These are phyloP conservation scores for Diabrotica undecimpunctata DNA, from an alignment of 1,140 invertebrate genomes.

Conservation along the genomic window DNA sequence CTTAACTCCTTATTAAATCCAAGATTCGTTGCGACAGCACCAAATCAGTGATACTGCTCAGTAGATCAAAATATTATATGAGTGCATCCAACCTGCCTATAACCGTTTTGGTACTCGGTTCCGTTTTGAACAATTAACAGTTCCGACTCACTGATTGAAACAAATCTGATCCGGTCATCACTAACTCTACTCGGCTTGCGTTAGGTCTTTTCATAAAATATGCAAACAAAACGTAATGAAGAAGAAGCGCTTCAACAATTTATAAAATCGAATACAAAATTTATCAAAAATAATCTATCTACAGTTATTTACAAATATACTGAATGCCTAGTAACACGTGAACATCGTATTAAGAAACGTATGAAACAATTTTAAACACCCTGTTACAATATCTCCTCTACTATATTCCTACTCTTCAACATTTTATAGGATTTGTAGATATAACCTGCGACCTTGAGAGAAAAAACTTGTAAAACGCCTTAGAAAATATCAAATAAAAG, in stretches of 20 bases:
- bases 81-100: too few species aligned
- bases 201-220: conserved; percentile 10
- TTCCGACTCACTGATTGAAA: too few species aligned
- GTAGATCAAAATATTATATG: too few species aligned
- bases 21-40: too few species aligned
- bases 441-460: not conserved
- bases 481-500: conserved; percentile 5
- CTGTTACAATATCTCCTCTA: too few species aligned
- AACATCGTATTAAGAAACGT: not conserved
- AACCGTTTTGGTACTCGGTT: too few species aligned
- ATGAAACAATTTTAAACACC: too few species aligned
- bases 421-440: not conserved
- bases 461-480: conserved; percentile 7
- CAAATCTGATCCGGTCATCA: too few species aligned
- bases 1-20: too few species aligned
- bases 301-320: conserved; percentile 20
- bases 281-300: conserved; percentile 16
- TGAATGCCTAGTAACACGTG: not conserved
- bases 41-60: too few species aligned
- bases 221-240: conserved; percentile 13
- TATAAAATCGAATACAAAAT: conserved; percentile 10
- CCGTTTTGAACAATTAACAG: too few species aligned
- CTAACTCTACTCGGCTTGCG: not conserved
- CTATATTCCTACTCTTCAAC: conserved; percentile 3
- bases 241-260: conserved; percentile 6